Base-by-base conservation (phyloP, 2,888 invertebrate species). In the Tetragnatha montana region DNA sequence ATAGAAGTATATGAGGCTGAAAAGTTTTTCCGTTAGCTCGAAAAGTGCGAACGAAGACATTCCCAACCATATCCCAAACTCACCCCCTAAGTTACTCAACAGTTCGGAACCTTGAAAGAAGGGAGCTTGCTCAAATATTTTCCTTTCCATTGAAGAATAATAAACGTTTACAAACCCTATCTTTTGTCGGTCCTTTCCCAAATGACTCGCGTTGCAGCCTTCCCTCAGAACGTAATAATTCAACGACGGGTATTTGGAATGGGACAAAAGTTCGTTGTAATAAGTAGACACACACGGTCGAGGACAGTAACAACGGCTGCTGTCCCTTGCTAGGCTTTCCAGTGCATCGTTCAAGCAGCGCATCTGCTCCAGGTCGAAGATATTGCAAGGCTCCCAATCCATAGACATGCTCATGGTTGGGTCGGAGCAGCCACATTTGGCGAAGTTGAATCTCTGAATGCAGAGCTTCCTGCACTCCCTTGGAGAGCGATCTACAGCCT, bases 291-390 rank as follows among this genome's bases (percentile, higher is more conserved):
- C 8, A n/a, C 88, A 88, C 6, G 82, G 81, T 10, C 71, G 69
- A 21, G 88, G 82, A 49, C 88, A 88, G 12, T 79, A 21, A n/a
- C 88, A 88, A 22, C 19, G 21, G 0, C 19, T 49, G 0, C 21
- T 47, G 0, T 68, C 8, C 12, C 14, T 19, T 1, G 60, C 1
- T 12, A 73, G 14, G 6, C 14, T 35, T 19, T 78, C 73, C 3
- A 73, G 17, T 8, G 70, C 47, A 10, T 83, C 60, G 19, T 86
- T 60, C 22, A 88, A 22, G 49, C 88, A 88, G 8, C 71, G 60
- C 1, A 60, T 35, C 8, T 82, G 35, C 1, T 69, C 71, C 1
- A 1, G 14, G n/a, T 88, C 68, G 3, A 21, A 47, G 49, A 69
- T 22, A 60, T 73, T 70, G 60, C 83, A 88, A 14, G 2, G 8